Percentiles rank a stretch among this genome's conserved stretches.
Conservation (phyloP, 2,888 invertebrate genomes). For the Biston stratarius region DNA sequence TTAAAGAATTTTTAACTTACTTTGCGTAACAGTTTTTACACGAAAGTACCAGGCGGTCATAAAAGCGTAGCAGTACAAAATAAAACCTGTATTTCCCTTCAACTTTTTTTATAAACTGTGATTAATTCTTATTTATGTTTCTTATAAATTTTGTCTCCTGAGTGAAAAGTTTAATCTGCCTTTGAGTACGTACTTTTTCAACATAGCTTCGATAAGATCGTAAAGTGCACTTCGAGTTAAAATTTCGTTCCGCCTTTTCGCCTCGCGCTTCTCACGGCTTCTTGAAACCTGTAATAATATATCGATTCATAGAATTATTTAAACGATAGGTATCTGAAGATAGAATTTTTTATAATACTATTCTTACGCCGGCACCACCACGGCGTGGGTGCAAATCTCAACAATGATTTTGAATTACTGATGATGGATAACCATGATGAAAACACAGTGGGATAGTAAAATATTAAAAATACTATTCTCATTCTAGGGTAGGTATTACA, state of each 20-base stretch:
- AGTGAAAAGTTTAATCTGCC: background rate
- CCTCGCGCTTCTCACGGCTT: slow-evolving; percentile 53
- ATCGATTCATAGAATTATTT: slow-evolving; percentile 2
- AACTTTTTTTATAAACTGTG: background rate
- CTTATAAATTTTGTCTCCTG: too few relatives aligned
- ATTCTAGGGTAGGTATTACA: too few relatives aligned
- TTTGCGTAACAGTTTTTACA: slow-evolving; percentile 14
- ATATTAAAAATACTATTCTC: too few relatives aligned
- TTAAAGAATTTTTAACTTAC: background rate
- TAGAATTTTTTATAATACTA: too few relatives aligned
- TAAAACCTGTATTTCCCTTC: slow-evolving; percentile 36
- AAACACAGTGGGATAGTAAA: too few relatives aligned
- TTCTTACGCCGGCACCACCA: too few relatives aligned
- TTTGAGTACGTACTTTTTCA: slow-evolving; percentile 49
- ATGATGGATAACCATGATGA: too few relatives aligned
- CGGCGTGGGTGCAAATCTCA: too few relatives aligned
- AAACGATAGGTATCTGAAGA: background rate
- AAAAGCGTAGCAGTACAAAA: slow-evolving; percentile 32
- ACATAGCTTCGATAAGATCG: slow-evolving; percentile 51
- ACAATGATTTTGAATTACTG: too few relatives aligned
- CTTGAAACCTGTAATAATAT: slow-evolving; percentile 61
- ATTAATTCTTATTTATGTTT: too few relatives aligned
- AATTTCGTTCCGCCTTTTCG: slow-evolving; percentile 42
- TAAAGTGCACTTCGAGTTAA: slow-evolving; percentile 52
- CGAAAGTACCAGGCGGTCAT: slow-evolving; percentile 40